Conservation (phyloP, 2,797 vertebrate species). For the Pteronotus mesoamericanus region DNA sequence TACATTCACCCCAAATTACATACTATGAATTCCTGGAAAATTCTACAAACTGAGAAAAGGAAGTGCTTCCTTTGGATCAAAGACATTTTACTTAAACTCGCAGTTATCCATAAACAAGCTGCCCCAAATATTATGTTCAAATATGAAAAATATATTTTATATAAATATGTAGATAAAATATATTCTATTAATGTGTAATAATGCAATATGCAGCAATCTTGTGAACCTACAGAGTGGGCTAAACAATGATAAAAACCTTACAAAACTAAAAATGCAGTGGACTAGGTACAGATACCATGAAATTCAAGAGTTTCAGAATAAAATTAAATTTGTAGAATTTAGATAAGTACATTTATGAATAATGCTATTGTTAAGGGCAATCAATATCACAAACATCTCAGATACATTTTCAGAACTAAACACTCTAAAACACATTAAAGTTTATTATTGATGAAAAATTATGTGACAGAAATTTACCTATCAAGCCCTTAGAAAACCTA, state of each 20-base stretch:
- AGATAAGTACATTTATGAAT: not conserved
- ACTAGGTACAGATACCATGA: not conserved
- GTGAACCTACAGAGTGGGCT: not conserved
- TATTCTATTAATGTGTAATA: not conserved
- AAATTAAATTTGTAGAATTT: slow-evolving; percentile 40
- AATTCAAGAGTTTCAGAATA: not conserved
- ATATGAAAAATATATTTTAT: slow-evolving; percentile 2
- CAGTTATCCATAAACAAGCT: slow-evolving; percentile 28
- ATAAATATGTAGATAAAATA: not conserved
- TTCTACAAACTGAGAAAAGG: slow-evolving; percentile 45
- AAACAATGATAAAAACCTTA: not conserved
- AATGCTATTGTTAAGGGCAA: slow-evolving; percentile 1
- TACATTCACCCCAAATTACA: slow-evolving; percentile 48
- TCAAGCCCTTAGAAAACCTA: not conserved
- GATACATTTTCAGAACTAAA: slow-evolving; percentile 34
- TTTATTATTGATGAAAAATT: not conserved
- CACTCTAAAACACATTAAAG: not conserved
- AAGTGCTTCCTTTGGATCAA: slow-evolving; percentile 28
- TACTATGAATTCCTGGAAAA: slow-evolving; percentile 70
- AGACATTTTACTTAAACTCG: slow-evolving; percentile 47
- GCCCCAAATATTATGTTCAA: not conserved
- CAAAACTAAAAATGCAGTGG: slow-evolving; percentile 8
- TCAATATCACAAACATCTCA: not conserved
- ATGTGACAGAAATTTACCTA: not conserved
- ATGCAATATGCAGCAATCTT: not conserved